Evolutionary conservation across 2,797 vertebrate genomes (phyloP), one percentile per base, ranked within the genome.

Genomic region (Labroides dimidiatus): DNA sequence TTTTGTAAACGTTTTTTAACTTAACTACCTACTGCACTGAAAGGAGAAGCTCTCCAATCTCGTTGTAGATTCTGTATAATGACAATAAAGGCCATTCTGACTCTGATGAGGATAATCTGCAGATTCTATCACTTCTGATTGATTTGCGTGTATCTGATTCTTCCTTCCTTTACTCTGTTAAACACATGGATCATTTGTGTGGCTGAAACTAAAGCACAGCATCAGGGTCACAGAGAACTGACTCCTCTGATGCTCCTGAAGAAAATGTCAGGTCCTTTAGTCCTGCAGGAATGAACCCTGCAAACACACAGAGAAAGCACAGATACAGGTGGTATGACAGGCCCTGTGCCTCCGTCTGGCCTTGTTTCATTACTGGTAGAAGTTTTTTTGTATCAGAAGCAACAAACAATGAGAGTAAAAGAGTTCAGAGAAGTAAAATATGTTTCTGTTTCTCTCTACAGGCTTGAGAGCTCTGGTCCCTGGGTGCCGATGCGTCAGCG

Each of bases 401-500:
- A 20, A 41, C n/a, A 49, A 33, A 30, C 1, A 10, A 41, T 43
- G 41, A 15, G 15, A 44, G 11, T 49, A 1, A 24, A 69, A 12
- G 2, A 47, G 23, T 39, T 20, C 43, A 39, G 1, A 15, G 15
- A n/a, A 42, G n/a, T 49, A 9, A 19, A 37, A 24, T 15, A n/a
- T 52, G 23, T 61, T 14, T 52, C 0, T 75, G 62, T 10, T 55
- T 1, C 19, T n/a, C 84, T 53, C 78, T 52, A 6, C 81, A 97
- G 96, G 59, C 63, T 97, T 15, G 21, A 77, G 23, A 65, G 55
- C 19, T 65, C 58, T 0, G 7, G 58, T 9, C 84, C 85, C 1
- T 98, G 96, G 97, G 86, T 45, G 0, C 5, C 87, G 0, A 58
- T 93, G 45, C 91, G 89, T 0, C 90, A 95, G 64, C 89, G 64